Base-by-base conservation (phyloP, 2,797 vertebrate species). In the Notoglanidium macrostoma region DNA sequence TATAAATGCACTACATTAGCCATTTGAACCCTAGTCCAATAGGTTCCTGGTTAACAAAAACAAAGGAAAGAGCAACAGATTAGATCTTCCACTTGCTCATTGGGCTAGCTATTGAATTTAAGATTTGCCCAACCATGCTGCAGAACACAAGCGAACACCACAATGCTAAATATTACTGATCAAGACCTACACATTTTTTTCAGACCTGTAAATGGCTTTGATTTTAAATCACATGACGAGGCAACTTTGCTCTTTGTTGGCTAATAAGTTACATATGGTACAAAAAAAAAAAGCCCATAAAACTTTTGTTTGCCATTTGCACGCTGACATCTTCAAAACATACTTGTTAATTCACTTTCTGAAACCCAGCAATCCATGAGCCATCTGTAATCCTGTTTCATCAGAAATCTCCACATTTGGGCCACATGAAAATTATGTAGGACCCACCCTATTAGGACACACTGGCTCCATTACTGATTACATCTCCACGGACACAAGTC, bases 401-500 rank as follows among this genome's bases (percentile, higher is more conserved):
- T 83, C 81, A 54, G 81, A 67, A 65, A 65, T 67, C 61, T 67
- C 23, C 57, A 81, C 65, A 54, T 83, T 54, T 68, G 29, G 81
- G 65, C 29, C 63, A 68, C 17, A 68, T 29, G 17, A 68, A 67
- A 51, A 83, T 32, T 19, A 23, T 4, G 46, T 19, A 35, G 2
- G n/a, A 35, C 46, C 79, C 63, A 54, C 63, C 65, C 46, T 83
- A 35, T 83, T 32, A 83, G 17, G 46, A 83, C 21, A 54, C 19
- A 23, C 49, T 54, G 63, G n/a, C 29, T 68, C 46, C n/a, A 23
- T 68, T 68, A 83, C 9, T 23, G 19, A 83, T 54, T 68, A 54
- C 12, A 57, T 63, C 78, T 80, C 32, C 21, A 59, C 23, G 6
- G 40, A 63, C n/a, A 35, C 40, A 32, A 81, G n/a, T 32, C 81